Evolutionary conservation across 2,797 vertebrate species (phyloP), one percentile per base, ranked within the genome.

Genomic region (Hirundo rustica): DNA sequence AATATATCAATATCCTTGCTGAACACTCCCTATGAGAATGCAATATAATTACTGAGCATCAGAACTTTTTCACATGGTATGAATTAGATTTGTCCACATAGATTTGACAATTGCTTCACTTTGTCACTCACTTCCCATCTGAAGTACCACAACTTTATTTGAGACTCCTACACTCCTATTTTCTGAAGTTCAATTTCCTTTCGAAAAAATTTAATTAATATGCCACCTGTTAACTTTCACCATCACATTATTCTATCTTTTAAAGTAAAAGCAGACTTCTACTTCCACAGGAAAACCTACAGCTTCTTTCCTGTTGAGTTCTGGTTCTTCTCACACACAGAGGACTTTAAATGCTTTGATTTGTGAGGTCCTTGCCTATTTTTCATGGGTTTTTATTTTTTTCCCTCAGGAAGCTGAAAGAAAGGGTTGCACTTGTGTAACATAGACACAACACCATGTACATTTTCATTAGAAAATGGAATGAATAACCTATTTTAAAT

Each of bases 331-430:
- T 60, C 22, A 53, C 19, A 44, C 26, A 51, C 32, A 68, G 16
- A 57, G 17, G 11, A 54, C 12, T 45, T 68, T 7, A 76, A 64
- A 84, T 48, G 8, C n/a, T 79, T 78, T 27, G 70, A 54, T 10
- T 55, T 76, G 25, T n/a, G 25, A 90, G 9, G 38, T 29, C 60
- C 53, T 66, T 73, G 38, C 5, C 32, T 57, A 53, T 36, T 79
- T 45, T 60, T 47, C 48, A 29, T 22, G 12, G 1, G 0, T 32
- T 25, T 67, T 50, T 23, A 4, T 26, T 3, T 50, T 23, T 5
- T 26, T 3, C 2, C 13, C 21, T 60, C 25, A 66, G 50, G 30
- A 89, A 58, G 11, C 36, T 21, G 4, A 72, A 89, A 74, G 10
- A 70, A 91, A 86, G 34, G 6, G n/a, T 8, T 67, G 38, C 17